A percentile compares a stretch with the other conserved stretches of the same genome.
phyloP scores from a whole-genome alignment of 2,888 invertebrate genomes.

The Marasmarcha lunaedactyla region DNA sequence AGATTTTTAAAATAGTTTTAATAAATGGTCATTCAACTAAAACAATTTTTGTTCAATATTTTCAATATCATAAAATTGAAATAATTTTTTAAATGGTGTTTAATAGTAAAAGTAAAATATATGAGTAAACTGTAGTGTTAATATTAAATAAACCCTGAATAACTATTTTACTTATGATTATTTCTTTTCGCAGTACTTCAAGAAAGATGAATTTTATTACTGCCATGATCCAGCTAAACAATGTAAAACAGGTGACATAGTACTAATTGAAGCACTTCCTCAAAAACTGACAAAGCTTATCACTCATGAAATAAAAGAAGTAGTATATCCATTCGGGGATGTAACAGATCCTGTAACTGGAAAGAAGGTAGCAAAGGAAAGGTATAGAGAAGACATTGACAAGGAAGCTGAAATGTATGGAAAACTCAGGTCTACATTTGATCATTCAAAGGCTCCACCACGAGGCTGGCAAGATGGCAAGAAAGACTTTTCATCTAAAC shows the following conservation, averaged over 20 bases:
- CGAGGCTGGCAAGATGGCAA: constrained; percentile 87
- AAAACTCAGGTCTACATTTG: constrained; percentile 74
- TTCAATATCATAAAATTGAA: too few species aligned
- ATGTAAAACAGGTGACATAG: constrained; percentile 87
- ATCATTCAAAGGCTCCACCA: constrained; percentile 81
- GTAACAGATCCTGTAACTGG: constrained; percentile 88
- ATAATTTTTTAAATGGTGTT: background rate
- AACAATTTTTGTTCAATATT: too few species aligned
- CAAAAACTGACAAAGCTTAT: constrained; percentile 80
- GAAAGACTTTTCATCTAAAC: constrained; percentile 83
- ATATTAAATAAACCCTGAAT: background rate
- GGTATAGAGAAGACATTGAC: constrained; percentile 82
- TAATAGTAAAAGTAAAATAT: too few species aligned
- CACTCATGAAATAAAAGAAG: constrained; percentile 82
- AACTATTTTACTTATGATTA: background rate
- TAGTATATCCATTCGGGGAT: constrained; percentile 86
- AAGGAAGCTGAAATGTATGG: constrained; percentile 77
- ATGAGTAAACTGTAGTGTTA: too few species aligned
- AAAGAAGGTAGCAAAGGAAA: constrained; percentile 79
- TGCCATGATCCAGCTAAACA: constrained; percentile 82
- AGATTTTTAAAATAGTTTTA: too few species aligned
- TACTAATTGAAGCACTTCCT: constrained; percentile 80
- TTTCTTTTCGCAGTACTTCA: constrained; percentile 77
- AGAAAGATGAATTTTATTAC: constrained; percentile 77
- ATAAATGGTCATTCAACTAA: too few species aligned